Evolutionary conservation across 2,113 vertebrate genomes (phyloP), one percentile per base, ranked within the genome.

Genomic region (Morone chrysops): DNA sequence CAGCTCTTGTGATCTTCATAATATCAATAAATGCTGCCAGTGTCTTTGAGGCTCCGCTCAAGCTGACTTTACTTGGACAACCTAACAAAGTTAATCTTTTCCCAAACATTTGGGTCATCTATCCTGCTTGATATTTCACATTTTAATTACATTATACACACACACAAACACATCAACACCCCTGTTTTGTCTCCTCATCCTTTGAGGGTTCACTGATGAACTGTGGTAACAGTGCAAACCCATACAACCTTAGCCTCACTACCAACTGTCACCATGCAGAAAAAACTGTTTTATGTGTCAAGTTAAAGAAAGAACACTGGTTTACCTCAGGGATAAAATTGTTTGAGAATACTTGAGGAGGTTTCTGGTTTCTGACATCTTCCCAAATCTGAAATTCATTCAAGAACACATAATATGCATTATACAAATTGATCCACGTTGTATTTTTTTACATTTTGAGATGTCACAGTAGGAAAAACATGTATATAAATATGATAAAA

Each of bases 281-380:
- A 66, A 77, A 57, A 20, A 48, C 4, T 8, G 66, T 59, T 66
- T 68, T 6, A 56, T 65, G n/a, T 56, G 16, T 22, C 1, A 40
- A 31, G n/a, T 6, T 36, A 60, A 69, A 50, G 3, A 72, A 53
- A 72, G 1, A 69, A 54, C 6, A 17, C 6, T 65, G 13, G 51
- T 48, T 18, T 90, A 96, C 95, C 93, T 95, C 95, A 9, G 38
- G 6, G 0, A 4, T 41, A 69, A 93, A 94, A 59, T 66, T 17
- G 0, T 20, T 1, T 2, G 1, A 13, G 81, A 95, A 95, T 5
- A 5, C 62, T n/a, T 38, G 6, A 63, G 95, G 94, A 81, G 92
- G 80, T 6, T 45, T 66, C 17, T 80, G 83, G 3, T 11, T 70
- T 87, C 91, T 90, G 63, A 90, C 38, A 11, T 86, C n/a, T 0